Base-by-base conservation (phyloP, 2,797 vertebrate species). In the Myiotriccus ornatus region DNA sequence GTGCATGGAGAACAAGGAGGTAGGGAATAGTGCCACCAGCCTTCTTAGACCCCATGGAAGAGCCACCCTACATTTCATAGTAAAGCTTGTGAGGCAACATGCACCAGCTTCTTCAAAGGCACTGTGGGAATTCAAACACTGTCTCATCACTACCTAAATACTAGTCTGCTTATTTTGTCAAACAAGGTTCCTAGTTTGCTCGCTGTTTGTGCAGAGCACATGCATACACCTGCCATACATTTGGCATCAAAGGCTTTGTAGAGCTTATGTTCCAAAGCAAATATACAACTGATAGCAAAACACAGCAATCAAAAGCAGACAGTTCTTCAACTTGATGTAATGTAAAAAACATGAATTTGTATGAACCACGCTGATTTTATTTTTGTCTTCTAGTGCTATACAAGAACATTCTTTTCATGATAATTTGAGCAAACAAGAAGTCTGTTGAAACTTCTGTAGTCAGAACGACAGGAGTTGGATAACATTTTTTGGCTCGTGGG, bases 301-400 rank as follows among this genome's bases (percentile, higher is more conserved):
- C 94, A 97, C 67, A 86, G 95, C 95, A 92, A 91, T 94, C 87
- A 93, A 95, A 95, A 94, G 73, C 91, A 94, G 87, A 68, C 79
- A 93, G 84, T 52, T 67, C 73, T 92, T 95, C 92, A 89, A 83
- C 78, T 94, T 94, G 87, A 90, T 91, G 79, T 34, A 74, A 89
- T 89, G 80, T 56, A 93, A 92, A 79, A 95, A 85, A 85, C 91
- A 95, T 89, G 84, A 93, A 89, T 89, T 86, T 85, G 35, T 73
- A 85, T 91, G 71, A 93, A 93, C 50, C 47, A 52, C 0, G 0
- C 64, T 81, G 64, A 62, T 92, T 92, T 95, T 87, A 96, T 87
- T 95, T 95, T 85, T 80, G 79, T 84, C 76, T 89, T 86, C 84
- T 88, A 30, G 50, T 76, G 79, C 50, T 85, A n/a, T 34, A 73